A percentile compares a stretch with the other conserved stretches of the same genome.
These are phyloP conservation scores for Abrostola triplasia DNA, from an alignment of 2,888 invertebrate species.

Conservation along the genomic window DNA sequence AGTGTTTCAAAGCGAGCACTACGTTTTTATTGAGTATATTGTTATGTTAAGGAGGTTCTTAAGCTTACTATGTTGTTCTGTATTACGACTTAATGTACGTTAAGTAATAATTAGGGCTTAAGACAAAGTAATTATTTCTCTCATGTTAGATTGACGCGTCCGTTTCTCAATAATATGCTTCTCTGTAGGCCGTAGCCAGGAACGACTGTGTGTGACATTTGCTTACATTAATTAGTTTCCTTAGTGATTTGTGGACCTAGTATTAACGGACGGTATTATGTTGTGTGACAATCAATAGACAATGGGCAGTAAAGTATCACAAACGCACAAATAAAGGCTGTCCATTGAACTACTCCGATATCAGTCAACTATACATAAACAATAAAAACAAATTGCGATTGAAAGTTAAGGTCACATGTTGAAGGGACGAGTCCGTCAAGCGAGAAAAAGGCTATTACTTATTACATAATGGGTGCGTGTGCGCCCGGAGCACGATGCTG, in stretches of 20 bases:
- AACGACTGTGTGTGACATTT: not conserved
- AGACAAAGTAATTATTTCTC: too few species aligned
- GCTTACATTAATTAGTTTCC: not conserved
- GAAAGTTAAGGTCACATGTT: constrained; percentile 56
- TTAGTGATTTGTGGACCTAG: not conserved
- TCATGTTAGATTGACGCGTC: not conserved
- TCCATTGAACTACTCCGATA: not conserved
- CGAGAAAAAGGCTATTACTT: constrained; percentile 85
- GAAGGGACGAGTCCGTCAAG: constrained; percentile 67
- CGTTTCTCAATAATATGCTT: too few species aligned
- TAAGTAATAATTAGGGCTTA: not conserved
- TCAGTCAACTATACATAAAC: constrained; percentile 27
- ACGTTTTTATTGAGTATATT: not conserved
- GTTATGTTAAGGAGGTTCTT: not conserved
- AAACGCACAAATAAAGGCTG: too few species aligned
- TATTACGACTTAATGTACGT: not conserved
- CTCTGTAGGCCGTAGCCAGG: too few species aligned
- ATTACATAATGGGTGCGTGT: constrained; percentile 86
- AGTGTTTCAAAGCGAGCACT: constrained; percentile 4
- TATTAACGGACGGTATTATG: not conserved
- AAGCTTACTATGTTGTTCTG: constrained; percentile 4
- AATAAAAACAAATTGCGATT: constrained; percentile 50
- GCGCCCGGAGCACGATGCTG: constrained; percentile 74
- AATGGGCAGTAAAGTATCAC: not conserved
- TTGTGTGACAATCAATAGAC: not conserved